These are phyloP conservation scores for Microtus ochrogaster DNA, from an alignment of 2,113 vertebrate species.

Conservation along the genomic window DNA sequence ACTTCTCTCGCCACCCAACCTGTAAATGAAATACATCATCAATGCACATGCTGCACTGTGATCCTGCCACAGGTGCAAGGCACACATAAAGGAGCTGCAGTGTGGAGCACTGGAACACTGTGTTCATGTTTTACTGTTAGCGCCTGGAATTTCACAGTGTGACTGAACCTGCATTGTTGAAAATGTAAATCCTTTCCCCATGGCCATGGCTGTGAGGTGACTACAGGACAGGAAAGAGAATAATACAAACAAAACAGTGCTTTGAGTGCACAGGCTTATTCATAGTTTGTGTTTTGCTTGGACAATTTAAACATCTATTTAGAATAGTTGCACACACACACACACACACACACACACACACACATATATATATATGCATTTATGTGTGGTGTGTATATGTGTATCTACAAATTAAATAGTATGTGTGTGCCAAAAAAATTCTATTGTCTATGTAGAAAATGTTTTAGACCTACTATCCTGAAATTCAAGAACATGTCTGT, in stretches of 20 bases:
- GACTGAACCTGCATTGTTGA: not conserved
- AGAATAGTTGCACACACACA: not conserved
- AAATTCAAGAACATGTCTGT: not conserved
- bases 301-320: not conserved
- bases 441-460: not conserved
- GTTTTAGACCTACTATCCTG: not conserved
- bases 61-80: slow-evolving; percentile 51
- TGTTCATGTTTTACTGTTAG: slow-evolving; percentile 41
- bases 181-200: not conserved
- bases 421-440: not conserved
- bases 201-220: not conserved
- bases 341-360: too few species aligned
- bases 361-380: too few species aligned
- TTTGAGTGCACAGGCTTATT: not conserved
- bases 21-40: slow-evolving; percentile 75
- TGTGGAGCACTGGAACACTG: not conserved
- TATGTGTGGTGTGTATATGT: not conserved
- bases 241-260: not conserved
- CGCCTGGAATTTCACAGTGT: slow-evolving; percentile 17
- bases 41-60: slow-evolving; percentile 20
- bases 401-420: not conserved
- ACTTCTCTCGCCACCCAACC: slow-evolving; percentile 65
- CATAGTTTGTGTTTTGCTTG: not conserved
- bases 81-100: slow-evolving; percentile 30
- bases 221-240: not conserved